These are phyloP conservation scores for Caenorhabditis plicata DNA, from an alignment of 2,888 invertebrate species.

Conservation along the genomic window DNA sequence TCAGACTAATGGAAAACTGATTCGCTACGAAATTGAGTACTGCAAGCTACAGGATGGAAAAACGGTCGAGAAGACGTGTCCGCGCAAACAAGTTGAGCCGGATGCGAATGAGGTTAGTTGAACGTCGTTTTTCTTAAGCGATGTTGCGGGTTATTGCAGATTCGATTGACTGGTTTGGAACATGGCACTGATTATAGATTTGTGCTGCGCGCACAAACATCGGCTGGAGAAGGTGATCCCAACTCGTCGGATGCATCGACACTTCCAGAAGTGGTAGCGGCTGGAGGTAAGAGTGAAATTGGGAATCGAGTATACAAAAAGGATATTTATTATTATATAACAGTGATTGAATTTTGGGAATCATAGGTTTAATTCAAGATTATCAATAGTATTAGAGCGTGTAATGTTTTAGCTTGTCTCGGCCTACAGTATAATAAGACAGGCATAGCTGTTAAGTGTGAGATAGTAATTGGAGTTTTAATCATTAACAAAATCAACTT, in stretches of 20 bases:
- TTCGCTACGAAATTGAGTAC: slow-evolving; percentile 76
- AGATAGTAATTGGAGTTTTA: too few species aligned
- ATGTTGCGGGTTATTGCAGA: slow-evolving; percentile 2
- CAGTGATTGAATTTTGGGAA: too few species aligned
- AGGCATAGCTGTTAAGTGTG: too few species aligned
- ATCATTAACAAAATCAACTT: too few species aligned
- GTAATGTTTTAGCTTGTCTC: too few species aligned
- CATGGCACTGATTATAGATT: slow-evolving; percentile 82
- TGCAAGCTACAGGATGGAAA: slow-evolving; percentile 39
- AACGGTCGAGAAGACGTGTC: slow-evolving; percentile 36
- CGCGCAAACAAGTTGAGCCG: slow-evolving; percentile 35
- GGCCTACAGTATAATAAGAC: too few species aligned
- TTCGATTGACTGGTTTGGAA: slow-evolving; percentile 70
- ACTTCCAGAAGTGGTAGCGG: slow-evolving; percentile 50
- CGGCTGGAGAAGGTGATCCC: slow-evolving; percentile 81
- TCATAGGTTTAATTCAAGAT: too few species aligned
- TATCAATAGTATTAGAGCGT: too few species aligned
- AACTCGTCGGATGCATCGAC: slow-evolving; percentile 64
- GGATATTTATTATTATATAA: too few species aligned
- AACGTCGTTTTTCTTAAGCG: not conserved
- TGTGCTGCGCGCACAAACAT: slow-evolving; percentile 81
- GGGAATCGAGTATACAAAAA: too few species aligned
- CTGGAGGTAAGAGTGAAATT: slow-evolving; percentile 41
- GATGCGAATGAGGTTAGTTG: slow-evolving; percentile 36
- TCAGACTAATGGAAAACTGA: slow-evolving; percentile 85